phyloP scores from a whole-genome alignment of 2,113 vertebrate species.

The Drymodes brunneopygia region DNA sequence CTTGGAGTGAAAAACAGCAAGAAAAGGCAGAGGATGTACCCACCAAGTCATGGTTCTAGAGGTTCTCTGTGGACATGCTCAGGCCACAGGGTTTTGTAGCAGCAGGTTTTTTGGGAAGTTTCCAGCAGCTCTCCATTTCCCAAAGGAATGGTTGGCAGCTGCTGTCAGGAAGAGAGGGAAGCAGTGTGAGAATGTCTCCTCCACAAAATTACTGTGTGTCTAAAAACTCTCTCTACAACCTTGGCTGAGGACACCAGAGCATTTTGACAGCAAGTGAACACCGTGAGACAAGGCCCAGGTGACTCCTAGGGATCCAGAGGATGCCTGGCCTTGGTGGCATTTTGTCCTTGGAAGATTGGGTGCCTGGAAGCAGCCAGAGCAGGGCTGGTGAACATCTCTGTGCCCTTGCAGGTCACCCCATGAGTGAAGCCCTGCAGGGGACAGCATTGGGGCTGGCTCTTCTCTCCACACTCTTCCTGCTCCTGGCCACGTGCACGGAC shows the following conservation, averaged over 20 bases:
- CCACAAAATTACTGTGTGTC: background rate
- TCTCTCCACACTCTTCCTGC: conserved; percentile 65
- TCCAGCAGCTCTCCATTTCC: background rate
- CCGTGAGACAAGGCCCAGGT: background rate
- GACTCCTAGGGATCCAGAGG: background rate
- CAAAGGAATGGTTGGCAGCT: background rate
- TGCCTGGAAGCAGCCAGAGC: background rate
- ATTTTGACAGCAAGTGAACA: background rate
- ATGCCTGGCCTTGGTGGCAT: background rate
- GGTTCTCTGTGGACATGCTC: background rate
- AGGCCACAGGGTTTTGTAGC: background rate
- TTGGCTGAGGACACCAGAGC: background rate
- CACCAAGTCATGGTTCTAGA: too few species aligned
- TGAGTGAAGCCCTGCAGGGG: conserved; percentile 52
- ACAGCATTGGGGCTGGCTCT: conserved; percentile 41
- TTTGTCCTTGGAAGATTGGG: background rate
- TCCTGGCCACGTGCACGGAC: conserved; percentile 72
- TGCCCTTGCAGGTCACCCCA: conserved; percentile 24
- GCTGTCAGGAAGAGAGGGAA: background rate
- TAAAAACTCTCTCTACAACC: background rate
- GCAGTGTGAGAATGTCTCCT: rapidly evolving
- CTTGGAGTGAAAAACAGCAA: background rate
- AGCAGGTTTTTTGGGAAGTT: background rate
- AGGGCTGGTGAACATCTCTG: background rate
- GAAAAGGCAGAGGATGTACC: background rate